phyloP scores from a whole-genome alignment of 2,113 vertebrate species.

The Pseudopipra pipra region DNA sequence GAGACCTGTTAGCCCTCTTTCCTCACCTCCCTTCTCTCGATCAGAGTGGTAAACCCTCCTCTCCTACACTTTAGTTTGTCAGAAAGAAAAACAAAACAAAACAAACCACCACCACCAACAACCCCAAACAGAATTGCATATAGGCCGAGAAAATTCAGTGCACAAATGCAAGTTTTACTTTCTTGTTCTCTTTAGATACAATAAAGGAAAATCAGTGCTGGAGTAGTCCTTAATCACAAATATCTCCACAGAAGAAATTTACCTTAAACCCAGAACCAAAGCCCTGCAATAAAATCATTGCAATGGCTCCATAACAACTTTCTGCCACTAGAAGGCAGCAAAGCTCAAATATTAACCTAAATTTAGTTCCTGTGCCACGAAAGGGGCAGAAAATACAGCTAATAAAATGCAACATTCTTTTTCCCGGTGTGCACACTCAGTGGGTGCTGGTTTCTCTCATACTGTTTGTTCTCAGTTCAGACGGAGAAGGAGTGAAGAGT shows the following conservation, averaged over 20 bases:
- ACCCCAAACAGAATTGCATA: background rate
- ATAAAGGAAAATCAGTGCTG: background rate
- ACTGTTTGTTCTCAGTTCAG: background rate
- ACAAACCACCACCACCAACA: background rate
- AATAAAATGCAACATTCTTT: background rate
- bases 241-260: background rate
- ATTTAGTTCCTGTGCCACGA: rapidly evolving
- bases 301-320: rapidly evolving
- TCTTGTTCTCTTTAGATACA: background rate
- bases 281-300: rapidly evolving
- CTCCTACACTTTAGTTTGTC: rapidly evolving
- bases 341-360: background rate
- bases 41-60: background rate
- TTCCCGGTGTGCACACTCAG: background rate
- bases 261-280: background rate
- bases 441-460: background rate
- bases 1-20: background rate
- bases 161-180: background rate
- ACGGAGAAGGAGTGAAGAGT: background rate
- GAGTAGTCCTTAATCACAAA: background rate
- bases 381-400: background rate
- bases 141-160: background rate
- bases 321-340: conserved; percentile 30
- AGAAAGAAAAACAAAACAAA: background rate
- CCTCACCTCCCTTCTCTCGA: background rate